Evolutionary conservation across 1,140 invertebrate species (phyloP).

Genomic region (Papilio machaon): DNA sequence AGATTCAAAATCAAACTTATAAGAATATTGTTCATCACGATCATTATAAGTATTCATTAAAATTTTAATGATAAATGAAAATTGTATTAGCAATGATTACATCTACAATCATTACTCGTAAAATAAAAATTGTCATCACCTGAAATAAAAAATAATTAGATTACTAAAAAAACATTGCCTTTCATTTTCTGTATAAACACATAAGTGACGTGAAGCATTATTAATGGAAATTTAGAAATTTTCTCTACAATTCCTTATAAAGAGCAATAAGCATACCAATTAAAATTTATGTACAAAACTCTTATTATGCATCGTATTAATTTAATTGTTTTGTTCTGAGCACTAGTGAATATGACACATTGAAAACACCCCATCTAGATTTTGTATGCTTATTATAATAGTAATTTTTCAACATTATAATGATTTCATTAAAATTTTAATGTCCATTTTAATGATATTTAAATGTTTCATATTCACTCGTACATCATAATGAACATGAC

Average conservation of each 20-base stretch:
- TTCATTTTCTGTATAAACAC: slow-evolving; percentile 54
- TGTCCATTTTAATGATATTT: neutral
- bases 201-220: slow-evolving; percentile 57
- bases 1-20: neutral
- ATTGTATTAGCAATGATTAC: neutral
- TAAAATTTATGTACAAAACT: slow-evolving; percentile 80
- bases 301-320: slow-evolving; percentile 61
- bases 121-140: no score
- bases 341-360: slow-evolving; percentile 44
- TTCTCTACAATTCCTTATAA: slow-evolving; percentile 66
- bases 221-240: slow-evolving; percentile 73
- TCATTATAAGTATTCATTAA: slow-evolving; percentile 1
- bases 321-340: slow-evolving; percentile 44
- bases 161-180: slow-evolving; percentile 7
- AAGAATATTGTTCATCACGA: neutral
- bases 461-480: slow-evolving; percentile 40
- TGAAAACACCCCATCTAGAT: neutral
- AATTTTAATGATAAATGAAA: neutral
- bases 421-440: slow-evolving; percentile 1
- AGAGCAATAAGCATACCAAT: slow-evolving; percentile 78
- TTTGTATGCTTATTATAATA: neutral
- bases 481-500: slow-evolving; percentile 27
- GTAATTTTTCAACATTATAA: neutral
- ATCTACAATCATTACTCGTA: no score
- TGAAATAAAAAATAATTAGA: neutral